Base-by-base conservation (phyloP, 2,888 invertebrate genomes). In the Drosophila borealis region DNA sequence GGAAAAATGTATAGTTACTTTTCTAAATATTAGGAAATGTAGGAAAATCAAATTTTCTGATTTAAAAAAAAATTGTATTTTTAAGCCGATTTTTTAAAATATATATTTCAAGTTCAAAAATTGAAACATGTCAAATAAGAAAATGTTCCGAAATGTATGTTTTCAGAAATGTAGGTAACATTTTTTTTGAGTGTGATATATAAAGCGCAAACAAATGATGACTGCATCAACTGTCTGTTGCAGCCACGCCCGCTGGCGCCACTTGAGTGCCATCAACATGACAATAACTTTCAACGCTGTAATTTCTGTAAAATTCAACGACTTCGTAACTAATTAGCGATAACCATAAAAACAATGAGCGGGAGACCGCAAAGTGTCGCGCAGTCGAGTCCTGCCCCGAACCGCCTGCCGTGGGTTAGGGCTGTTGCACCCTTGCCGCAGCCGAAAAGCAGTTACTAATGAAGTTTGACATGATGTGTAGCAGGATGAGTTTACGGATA, bases 291-390 rank as follows among this genome's bases (percentile, higher is more conserved):
- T 68, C 60, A 55, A 54, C 72, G 55, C 57, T 33, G 82, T 83
- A 80, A 85, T 89, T 78, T 68, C 74, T 88, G 78, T 85, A 67
- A 86, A 90, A 89, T 85, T 89, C 90, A 84, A 90, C 77, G 90
- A 90, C 88, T 90, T 88, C 76, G 90, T 89, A 87, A 90, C 91
- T 90, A 90, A 90, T 90, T 91, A 90, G 90, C 85, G 77, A 81
- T 81, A 85, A 73, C 84, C 90, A 90, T 90, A 91, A 90, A 90
- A 89, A 84, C 88, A 88, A 88, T 81, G 87, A 79, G 78, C 62
- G 68, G 63, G 65, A 62, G 77, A 65, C 70, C 80, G 44, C 80
- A 75, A 65, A 78, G 17, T 29, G 29, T 29, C 29, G 29, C 29
- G 29, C 29, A 29, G 29, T 29, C 29, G 29, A 29, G 29, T 29